Evolutionary conservation across 2,797 vertebrate genomes (phyloP), one percentile per base, ranked within the genome.

Genomic region (Acanthornis magna): DNA sequence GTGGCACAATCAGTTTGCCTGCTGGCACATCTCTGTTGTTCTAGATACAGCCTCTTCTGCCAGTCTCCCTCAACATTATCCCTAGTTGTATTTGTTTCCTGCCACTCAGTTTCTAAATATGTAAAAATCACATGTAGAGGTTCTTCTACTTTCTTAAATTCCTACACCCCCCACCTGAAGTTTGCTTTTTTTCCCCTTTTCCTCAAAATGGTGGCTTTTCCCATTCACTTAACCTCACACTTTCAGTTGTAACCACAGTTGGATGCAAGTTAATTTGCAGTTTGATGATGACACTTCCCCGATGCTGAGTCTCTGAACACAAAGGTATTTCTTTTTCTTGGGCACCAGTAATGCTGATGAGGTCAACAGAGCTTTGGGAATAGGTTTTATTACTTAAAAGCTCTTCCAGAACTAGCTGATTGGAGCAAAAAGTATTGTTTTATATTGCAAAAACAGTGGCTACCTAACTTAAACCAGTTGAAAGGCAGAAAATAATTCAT

Each of bases 401-500:
- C 57, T 83, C 65, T 72, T 88, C 54, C 50, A 83, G 81, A 88
- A 42, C 48, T 66, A 78, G 73, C 34, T 81, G 85, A 73, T 74
- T 73, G 48, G 66, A 94, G 53, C 66, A 71, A 73, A 88, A 89
- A 83, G 61, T 50, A 61, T 76, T 88, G 43, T 67, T 96, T 93
- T 66, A 63, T 71, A 88, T 84, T 63, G 55, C 53, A 94, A 81
- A 95, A 95, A 88, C 85, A 23, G 50, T 79, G 60, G 30, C 74
- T 88, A 82, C 83, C 83, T 94, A 85, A 84, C 58, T 91, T 76
- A 72, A 78, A 75, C 63, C 48, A 51, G 48, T 50, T 75, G 78
- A 89, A 92, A 79, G 51, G 76, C 73, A 93, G 82, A 92, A 94
- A 88, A 94, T 89, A 78, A 94, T 58, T 90, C 77, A 78, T 73